Conservation (phyloP, 1,140 invertebrate genomes). For the Neomicropteryx cornuta region DNA sequence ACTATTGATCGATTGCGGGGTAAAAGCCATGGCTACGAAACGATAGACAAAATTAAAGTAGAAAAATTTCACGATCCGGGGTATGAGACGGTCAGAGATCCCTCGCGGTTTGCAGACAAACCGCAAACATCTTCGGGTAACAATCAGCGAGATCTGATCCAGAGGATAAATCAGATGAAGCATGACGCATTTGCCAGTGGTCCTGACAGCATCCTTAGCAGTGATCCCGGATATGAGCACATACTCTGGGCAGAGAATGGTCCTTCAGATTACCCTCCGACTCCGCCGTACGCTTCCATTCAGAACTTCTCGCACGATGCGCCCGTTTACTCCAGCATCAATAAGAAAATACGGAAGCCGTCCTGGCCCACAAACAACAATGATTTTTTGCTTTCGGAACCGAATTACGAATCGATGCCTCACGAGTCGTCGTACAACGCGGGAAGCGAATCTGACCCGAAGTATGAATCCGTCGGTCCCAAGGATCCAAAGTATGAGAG, state of each 20-base stretch:
- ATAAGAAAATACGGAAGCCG: constrained; percentile 34
- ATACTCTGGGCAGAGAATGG: constrained; percentile 37
- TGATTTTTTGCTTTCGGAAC: constrained; percentile 26
- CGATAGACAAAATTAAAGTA: constrained; percentile 28
- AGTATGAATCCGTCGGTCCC: constrained; percentile 55
- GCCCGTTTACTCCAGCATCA: constrained; percentile 42
- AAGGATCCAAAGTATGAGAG: constrained; percentile 40
- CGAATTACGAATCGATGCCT: constrained; percentile 61
- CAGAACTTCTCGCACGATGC: constrained; percentile 30
- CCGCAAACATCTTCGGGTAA: too few relatives aligned
- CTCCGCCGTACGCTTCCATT: constrained; percentile 36
- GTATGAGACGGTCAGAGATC: constrained; percentile 47
- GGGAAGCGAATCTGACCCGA: constrained; percentile 60
- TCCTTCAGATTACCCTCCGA: constrained; percentile 41
- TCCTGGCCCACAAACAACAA: constrained; percentile 31
- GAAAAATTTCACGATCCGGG: constrained; percentile 41
- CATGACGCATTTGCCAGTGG: constrained; percentile 35
- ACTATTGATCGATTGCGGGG: constrained; percentile 34
- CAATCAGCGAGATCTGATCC: too few relatives aligned
- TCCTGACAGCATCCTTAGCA: constrained; percentile 42
- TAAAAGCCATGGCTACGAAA: constrained; percentile 37
- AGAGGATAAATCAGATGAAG: constrained; percentile 25
- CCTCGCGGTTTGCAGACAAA: constrained; percentile 18
- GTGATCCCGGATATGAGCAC: constrained; percentile 52
- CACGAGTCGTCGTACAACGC: constrained; percentile 48